Percentiles rank a stretch among this genome's conserved stretches.
Conservation (phyloP, 2,888 invertebrate species). For the Zeuzera pyrina region DNA sequence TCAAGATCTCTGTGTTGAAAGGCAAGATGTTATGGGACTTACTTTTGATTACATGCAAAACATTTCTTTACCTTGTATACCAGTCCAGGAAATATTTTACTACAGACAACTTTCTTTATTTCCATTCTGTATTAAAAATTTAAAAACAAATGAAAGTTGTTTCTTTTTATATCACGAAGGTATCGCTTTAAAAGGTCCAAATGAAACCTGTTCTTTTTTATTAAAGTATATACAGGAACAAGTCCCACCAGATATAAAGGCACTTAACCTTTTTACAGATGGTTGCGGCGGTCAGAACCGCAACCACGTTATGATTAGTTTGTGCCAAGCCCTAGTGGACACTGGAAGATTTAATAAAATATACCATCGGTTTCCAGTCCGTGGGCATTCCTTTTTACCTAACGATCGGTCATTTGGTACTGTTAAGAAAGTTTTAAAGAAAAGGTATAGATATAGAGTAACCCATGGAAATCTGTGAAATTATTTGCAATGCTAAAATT, state of each 20-base stretch:
- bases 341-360: background rate
- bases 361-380: background rate
- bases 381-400: background rate
- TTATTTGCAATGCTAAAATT: background rate
- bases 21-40: background rate
- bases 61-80: background rate
- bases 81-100: background rate
- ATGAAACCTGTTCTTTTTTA: background rate
- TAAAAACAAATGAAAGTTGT: background rate
- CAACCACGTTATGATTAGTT: background rate
- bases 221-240: background rate
- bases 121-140: background rate
- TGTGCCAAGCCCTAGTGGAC: background rate
- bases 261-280: background rate
- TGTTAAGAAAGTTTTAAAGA: background rate
- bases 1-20: background rate
- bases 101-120: background rate
- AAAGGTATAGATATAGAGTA: no score
- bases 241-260: background rate
- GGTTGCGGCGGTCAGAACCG: background rate
- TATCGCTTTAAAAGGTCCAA: background rate
- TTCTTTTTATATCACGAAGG: background rate
- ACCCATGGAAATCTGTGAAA: no score
- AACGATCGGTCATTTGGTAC: background rate
- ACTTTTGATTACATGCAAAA: slow-evolving; percentile 1